Base-by-base conservation (phyloP, 53 echinoderm and acorn worm genomes). In the Crossaster papposus region DNA sequence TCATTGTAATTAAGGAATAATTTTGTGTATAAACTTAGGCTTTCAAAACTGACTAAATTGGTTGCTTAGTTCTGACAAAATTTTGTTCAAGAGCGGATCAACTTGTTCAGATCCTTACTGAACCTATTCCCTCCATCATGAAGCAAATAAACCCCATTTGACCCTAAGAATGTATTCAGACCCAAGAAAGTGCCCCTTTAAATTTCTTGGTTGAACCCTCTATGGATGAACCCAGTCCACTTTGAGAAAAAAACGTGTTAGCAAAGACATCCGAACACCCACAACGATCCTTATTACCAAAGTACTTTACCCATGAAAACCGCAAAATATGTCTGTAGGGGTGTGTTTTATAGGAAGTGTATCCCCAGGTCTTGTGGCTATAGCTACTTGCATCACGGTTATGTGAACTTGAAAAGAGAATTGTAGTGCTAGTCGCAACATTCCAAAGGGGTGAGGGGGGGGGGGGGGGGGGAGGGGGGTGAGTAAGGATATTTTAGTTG, bases 281-380 rank as follows among this genome's bases (percentile, higher is more conserved):
- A 87, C 76, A 51, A 33, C n/a, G 75, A 77, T 58, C 87, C 31
- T 72, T 85, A 85, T 44, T 44, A 87, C 62, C 76, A 58, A 38
- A 8, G 33, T 12, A 85, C 52, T 73, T 64, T 34, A 36, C 87
- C 36, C 20, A 34, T 87, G 24, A 84, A 81, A 87, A 87, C 76
- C 77, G 54, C 87, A 87, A 87, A 74, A 63, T 74, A 76, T 87
- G 87, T 87, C 87, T 87, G 76, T 52, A 87, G 87, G 83, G 84
- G 44, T 72, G 18, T 78, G 78, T 34, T 68, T n/a, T n/a, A n/a
- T 68, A 23, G 68, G 75, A 74, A 35, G 36, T 74, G 5, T 74
- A 24, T 17, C 36, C 75, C 34, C 29, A 11, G 4, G 14, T 74
- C 36, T 74, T 51, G 52, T n/a, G 79, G 26, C 29, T 44, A 50